Evolutionary conservation across 2,888 invertebrate genomes (phyloP).

Genomic region (Koerneria pararmatus): DNA sequence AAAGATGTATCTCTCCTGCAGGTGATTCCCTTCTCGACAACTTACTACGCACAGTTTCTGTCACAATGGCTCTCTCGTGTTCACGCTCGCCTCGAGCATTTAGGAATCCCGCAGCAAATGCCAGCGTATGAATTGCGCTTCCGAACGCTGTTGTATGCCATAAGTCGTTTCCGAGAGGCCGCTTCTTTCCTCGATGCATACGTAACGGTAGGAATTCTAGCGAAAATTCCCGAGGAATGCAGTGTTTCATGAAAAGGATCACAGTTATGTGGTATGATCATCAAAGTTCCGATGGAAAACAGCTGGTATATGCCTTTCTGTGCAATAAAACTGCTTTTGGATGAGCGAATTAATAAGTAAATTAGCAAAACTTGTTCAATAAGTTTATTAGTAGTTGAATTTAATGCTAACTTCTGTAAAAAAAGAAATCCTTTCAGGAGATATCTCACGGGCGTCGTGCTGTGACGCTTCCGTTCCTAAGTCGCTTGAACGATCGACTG

Average conservation of each 20-base stretch:
- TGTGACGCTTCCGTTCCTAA: constrained; percentile 15
- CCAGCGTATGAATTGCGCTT: constrained; percentile 11
- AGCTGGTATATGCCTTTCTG: too few relatives aligned
- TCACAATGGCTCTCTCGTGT: constrained; percentile 19
- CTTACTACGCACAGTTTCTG: constrained; percentile 30
- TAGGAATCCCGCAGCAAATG: constrained; percentile 9
- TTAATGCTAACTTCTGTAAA: background rate
- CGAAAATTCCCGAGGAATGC: too few relatives aligned
- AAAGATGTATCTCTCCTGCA: background rate
- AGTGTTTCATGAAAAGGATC: too few relatives aligned
- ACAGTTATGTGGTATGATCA: too few relatives aligned
- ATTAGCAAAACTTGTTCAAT: too few relatives aligned
- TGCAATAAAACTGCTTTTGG: too few relatives aligned
- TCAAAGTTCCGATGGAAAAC: too few relatives aligned
- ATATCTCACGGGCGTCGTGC: constrained; percentile 14
- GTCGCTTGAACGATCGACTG: constrained; percentile 24
- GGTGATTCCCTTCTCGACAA: constrained; percentile 35
- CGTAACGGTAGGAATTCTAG: constrained; percentile 11
- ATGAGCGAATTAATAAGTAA: too few relatives aligned
- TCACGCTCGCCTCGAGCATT: constrained; percentile 10
- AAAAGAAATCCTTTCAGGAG: constrained; percentile 22
- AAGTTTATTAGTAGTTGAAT: background rate
- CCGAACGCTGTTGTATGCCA: constrained; percentile 11
- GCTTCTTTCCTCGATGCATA: background rate
- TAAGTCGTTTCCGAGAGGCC: constrained; percentile 12